phyloP scores from a whole-genome alignment of 1,140 invertebrate species.

The Sitobion miscanthi region DNA sequence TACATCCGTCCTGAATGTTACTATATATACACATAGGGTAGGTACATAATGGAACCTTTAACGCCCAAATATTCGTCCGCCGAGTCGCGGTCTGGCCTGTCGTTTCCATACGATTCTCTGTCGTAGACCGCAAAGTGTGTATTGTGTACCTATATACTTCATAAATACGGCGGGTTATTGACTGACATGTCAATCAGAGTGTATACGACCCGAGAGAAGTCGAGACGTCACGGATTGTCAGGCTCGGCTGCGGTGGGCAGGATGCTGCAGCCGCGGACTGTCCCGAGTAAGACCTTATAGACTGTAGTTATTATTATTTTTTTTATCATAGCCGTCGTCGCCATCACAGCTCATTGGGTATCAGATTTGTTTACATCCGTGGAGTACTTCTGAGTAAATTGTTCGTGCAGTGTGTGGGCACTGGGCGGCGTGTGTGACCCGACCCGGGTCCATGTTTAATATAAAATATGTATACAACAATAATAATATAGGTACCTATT shows the following conservation, averaged over 20 bases:
- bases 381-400: background rate
- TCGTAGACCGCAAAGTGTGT: background rate
- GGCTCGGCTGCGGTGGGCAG: background rate
- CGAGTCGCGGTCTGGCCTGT: background rate
- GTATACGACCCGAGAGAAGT: background rate
- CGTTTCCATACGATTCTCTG: background rate
- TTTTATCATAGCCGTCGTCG: background rate
- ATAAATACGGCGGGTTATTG: background rate
- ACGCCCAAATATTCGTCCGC: background rate
- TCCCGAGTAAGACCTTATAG: background rate
- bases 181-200: constrained; percentile 8
- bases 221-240: background rate
- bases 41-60: background rate
- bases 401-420: background rate
- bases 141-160: background rate
- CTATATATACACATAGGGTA: background rate
- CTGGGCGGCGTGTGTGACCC: background rate
- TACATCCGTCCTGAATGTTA: background rate
- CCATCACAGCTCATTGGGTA: background rate
- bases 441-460: background rate
- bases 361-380: background rate
- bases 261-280: background rate
- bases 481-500: background rate
- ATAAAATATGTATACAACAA: background rate
- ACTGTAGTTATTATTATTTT: background rate